phyloP scores from a whole-genome alignment of 2,113 vertebrate genomes.

The Crotalus tigris region DNA sequence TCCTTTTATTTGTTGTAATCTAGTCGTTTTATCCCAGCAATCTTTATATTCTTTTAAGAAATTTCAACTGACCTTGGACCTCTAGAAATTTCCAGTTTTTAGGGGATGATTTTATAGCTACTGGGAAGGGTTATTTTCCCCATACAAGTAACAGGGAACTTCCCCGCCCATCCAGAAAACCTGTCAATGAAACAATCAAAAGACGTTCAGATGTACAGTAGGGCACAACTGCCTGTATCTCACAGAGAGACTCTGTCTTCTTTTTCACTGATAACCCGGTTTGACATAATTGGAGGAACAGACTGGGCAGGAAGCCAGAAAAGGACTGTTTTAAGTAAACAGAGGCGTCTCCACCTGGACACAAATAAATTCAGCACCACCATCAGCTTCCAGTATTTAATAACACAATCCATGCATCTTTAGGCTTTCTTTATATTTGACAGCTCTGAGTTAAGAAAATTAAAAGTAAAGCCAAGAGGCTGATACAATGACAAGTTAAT shows the following conservation, averaged over 20 bases:
- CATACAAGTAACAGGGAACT: neutral
- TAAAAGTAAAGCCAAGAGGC: constrained; percentile 13
- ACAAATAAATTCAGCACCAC: neutral
- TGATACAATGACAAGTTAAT: constrained; percentile 25
- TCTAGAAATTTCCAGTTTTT: neutral
- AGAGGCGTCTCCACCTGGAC: neutral
- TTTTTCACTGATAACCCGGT: neutral
- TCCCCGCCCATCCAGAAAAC: neutral
- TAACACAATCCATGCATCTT: neutral
- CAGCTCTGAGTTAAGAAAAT: neutral
- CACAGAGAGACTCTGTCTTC: neutral
- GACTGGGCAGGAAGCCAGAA: neutral
- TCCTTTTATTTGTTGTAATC: neutral
- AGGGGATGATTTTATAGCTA: neutral
- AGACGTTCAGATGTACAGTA: neutral
- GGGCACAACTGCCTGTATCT: neutral
- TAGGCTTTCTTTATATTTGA: neutral
- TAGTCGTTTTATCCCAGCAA: neutral
- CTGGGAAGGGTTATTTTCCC: neutral
- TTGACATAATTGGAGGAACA: neutral
- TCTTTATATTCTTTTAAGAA: neutral
- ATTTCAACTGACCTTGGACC: neutral
- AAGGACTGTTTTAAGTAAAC: neutral
- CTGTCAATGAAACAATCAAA: neutral
- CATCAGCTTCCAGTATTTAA: neutral